phyloP scores from a whole-genome alignment of 2,113 vertebrate species.

The Ahaetulla prasina region DNA sequence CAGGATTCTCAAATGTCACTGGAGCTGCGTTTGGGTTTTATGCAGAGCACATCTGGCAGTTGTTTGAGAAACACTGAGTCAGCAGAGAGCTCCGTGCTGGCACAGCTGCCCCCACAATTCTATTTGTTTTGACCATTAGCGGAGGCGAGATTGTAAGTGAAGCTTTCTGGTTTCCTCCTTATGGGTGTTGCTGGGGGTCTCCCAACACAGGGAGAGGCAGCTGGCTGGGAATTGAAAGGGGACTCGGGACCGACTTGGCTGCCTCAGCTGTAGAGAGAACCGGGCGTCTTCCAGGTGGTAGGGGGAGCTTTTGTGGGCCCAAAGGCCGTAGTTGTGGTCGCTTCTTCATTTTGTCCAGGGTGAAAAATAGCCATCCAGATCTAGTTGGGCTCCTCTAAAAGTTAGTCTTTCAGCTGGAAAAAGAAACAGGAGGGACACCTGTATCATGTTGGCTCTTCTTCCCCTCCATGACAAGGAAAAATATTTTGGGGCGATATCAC shows the following conservation, averaged over 20 bases:
- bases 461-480: background rate
- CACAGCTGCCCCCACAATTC: background rate
- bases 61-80: background rate
- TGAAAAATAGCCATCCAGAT: background rate
- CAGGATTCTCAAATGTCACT: background rate
- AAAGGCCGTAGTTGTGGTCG: background rate
- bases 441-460: background rate
- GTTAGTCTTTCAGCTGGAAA: background rate
- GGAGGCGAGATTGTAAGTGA: background rate
- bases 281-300: background rate
- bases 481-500: background rate
- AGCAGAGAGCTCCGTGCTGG: fast-evolving
- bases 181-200: fast-evolving
- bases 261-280: background rate
- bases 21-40: background rate
- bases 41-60: background rate
- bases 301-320: too few relatives aligned
- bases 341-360: background rate
- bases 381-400: background rate
- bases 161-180: slow-evolving; percentile 30
- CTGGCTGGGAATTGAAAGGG: background rate
- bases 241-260: background rate
- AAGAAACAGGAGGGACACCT: background rate
- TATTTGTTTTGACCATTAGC: fast-evolving
- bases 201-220: fast-evolving